phyloP scores from a whole-genome alignment of 2,113 vertebrate genomes.

The Onychostoma macrolepis region DNA sequence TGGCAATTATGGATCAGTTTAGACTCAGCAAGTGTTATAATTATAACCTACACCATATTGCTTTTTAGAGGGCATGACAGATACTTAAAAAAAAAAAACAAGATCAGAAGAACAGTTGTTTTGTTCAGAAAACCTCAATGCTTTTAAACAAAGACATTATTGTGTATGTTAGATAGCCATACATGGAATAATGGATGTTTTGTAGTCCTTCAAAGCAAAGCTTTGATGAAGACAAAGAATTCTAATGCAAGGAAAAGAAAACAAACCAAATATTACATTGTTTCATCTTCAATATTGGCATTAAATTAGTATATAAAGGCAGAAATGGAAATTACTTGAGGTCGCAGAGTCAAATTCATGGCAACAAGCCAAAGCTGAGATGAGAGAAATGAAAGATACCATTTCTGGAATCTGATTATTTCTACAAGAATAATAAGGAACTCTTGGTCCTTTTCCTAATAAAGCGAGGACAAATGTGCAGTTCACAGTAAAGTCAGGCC shows the following conservation, averaged over 20 bases:
- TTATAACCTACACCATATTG: conserved; percentile 8
- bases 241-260: not conserved
- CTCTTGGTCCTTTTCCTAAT: not conserved
- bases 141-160: conserved; percentile 9
- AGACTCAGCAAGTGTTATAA: not conserved
- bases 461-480: conserved; percentile 28
- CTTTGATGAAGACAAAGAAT: not conserved
- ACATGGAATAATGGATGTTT: not conserved
- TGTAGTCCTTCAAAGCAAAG: not conserved
- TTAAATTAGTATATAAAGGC: conserved; percentile 1
- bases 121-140: not conserved
- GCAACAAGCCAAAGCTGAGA: not conserved
- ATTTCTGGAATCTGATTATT: not conserved
- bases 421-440: not conserved
- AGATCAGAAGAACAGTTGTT: not conserved
- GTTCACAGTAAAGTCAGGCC: conserved; percentile 20
- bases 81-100: not conserved
- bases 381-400: not conserved
- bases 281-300: conserved; percentile 7
- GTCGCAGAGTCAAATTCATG: not conserved
- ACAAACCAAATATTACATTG: not conserved
- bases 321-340: not conserved
- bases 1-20: not conserved
- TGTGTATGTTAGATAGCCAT: not conserved
- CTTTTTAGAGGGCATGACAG: not conserved